Evolutionary conservation across 2,113 vertebrate genomes (phyloP), one percentile per base, ranked within the genome.

Genomic region (Siniperca chuatsi): DNA sequence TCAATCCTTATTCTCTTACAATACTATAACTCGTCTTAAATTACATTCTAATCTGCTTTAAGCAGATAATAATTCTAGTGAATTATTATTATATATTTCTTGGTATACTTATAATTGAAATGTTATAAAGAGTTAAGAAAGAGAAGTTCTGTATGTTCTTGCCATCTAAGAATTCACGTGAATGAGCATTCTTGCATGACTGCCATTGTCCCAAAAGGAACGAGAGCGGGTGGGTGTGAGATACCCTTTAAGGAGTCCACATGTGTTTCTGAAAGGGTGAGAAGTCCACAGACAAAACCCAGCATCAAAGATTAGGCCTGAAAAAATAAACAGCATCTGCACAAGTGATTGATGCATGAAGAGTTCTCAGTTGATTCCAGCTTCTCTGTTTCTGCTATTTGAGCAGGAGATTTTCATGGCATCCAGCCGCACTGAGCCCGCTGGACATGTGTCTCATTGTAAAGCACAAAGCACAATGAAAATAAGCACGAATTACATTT

Each of bases 271-370:
- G 55, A 60, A 70, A 68, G 25, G 18, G 48, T 61, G 70, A 81
- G 35, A 50, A 52, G 67, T 74, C 57, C 60, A 48, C 55, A 67
- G 10, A 83, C 37, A 72, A 70, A 70, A 72, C 48, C 37, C 11
- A 68, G 42, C 33, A 70, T 78, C 74, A 72, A 75, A 79, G 72
- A 79, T 70, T 60, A 40, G 1, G 12, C 61, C 62, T 55, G 54
- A 72, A 54, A 80, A 75, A 62, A 75, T 21, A 81, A 79, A 75
- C 75, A 46, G 55, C 82, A 87, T 92, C 86, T 90, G 89, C 79
- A 50, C 40, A 77, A 90, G 84, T 42, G 81, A 87, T 75, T 81
- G 81, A 86, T 66, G 74, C 61, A 62, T 81, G 79, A 85, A 82
- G 70, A 69, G 72, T 61, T 75, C 65, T 75, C 81, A 23, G 40